phyloP scores from a whole-genome alignment of 2,113 vertebrate species.

The Campylomormyrus tamandua region DNA sequence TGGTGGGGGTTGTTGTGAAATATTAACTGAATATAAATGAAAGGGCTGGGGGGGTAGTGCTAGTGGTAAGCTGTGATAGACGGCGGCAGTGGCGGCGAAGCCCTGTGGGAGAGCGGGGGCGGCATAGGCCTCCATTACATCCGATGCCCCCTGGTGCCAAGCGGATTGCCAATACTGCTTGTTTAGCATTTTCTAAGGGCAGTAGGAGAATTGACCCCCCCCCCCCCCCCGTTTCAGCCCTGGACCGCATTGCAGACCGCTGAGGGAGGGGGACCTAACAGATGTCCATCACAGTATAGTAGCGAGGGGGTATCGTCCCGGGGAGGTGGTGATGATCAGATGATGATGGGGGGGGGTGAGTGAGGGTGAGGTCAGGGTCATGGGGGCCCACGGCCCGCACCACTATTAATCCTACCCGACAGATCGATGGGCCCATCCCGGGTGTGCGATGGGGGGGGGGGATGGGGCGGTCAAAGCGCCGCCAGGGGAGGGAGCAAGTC shows the following conservation, averaged over 20 bases:
- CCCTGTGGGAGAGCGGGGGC: conserved; percentile 67
- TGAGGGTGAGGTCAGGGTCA: conserved; percentile 36
- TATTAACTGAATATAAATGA: conserved; percentile 80
- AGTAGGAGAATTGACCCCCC: conserved; percentile 87
- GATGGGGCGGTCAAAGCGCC: conserved; percentile 72
- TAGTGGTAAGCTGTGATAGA: conserved; percentile 83
- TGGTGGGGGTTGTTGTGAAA: conserved; percentile 70
- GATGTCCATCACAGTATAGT: conserved; percentile 81
- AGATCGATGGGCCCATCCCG: conserved; percentile 89
- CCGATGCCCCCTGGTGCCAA: conserved; percentile 68
- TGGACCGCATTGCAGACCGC: conserved; percentile 88
- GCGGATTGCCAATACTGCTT: conserved; percentile 94
- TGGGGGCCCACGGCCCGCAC: conserved; percentile 74
- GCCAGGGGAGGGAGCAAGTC: conserved; percentile 69
- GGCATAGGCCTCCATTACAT: conserved; percentile 73
- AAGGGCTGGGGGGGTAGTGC: conserved; percentile 48
- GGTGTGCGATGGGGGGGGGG: conserved; percentile 56
- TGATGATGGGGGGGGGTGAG: conserved; percentile 30
- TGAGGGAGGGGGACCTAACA: conserved; percentile 84
- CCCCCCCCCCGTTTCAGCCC: conserved; percentile 72
- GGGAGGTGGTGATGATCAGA: conserved; percentile 67
- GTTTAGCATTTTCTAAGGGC: conserved; percentile 98
- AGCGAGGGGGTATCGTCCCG: conserved; percentile 71
- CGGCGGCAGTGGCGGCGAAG: conserved; percentile 80
- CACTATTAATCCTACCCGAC: conserved; percentile 89